Conservation (phyloP, 2,113 vertebrate genomes). For the Pachypanchax playfairii region DNA sequence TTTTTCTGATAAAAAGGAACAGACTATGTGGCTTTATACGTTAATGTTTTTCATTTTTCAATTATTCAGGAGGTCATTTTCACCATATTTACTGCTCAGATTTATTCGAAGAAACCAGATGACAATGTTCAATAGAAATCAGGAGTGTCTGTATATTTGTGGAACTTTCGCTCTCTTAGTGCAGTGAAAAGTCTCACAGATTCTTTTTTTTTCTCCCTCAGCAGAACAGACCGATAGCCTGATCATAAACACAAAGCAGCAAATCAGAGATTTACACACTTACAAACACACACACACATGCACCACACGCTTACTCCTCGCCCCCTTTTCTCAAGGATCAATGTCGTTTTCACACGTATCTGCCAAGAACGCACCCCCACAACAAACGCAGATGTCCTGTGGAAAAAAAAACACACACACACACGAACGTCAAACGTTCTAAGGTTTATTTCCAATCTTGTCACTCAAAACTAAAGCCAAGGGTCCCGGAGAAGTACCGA, state of each 20-base stretch:
- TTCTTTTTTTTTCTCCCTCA: no score
- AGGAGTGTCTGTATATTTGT: no score
- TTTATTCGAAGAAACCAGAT: not conserved
- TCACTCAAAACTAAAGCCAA: no score
- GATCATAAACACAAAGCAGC: conserved; percentile 58
- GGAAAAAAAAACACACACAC: conserved; percentile 1
- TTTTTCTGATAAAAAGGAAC: not conserved
- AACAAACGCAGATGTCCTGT: conserved; percentile 29
- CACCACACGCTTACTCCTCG: conserved; percentile 3
- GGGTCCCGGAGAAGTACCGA: conserved; percentile 19
- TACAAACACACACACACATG: conserved; percentile 5
- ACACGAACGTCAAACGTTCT: no score
- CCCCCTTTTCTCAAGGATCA: conserved; percentile 15
- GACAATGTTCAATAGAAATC: not conserved
- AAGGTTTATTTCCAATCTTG: no score
- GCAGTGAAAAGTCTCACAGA: no score
- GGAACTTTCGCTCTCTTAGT: no score
- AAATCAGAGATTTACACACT: conserved; percentile 41
- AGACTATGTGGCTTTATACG: not conserved
- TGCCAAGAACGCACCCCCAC: conserved; percentile 51
- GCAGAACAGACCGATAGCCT: no score
- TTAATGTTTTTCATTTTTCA: not conserved
- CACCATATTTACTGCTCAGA: not conserved
- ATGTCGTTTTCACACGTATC: conserved; percentile 64
- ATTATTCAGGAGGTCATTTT: not conserved